Evolutionary conservation across 2,113 vertebrate genomes (phyloP).

Genomic region (Ceyx margarethae): DNA sequence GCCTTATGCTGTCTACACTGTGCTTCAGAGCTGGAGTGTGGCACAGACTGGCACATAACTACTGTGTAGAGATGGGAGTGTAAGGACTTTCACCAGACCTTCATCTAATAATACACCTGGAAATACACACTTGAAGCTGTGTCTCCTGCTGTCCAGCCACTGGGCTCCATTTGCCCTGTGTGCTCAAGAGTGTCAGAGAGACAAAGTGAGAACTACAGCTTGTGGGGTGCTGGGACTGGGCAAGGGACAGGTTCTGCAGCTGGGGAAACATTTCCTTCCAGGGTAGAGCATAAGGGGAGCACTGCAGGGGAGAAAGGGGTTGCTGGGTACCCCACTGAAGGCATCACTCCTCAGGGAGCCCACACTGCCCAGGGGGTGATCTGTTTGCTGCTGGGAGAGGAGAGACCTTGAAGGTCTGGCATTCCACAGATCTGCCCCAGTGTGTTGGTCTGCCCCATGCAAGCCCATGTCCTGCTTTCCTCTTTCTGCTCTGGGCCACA

Average conservation of each 20-base stretch:
- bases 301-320: neutral
- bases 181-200: neutral
- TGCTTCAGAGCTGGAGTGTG: neutral
- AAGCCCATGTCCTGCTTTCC: neutral
- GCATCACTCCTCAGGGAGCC: neutral
- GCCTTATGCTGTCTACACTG: neutral
- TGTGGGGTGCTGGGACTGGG: neutral
- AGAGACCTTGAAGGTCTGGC: neutral
- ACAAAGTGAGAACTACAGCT: neutral
- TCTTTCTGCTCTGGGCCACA: neutral
- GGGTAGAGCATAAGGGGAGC: neutral
- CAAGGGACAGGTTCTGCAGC: neutral
- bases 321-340: neutral
- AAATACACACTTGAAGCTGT: neutral
- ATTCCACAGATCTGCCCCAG: neutral
- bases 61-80: neutral
- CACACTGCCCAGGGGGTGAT: rapidly evolving
- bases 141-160: neutral
- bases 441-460: rapidly evolving
- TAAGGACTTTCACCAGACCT: neutral
- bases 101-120: neutral
- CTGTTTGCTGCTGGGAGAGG: neutral
- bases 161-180: neutral
- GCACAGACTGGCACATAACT: neutral
- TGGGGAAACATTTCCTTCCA: neutral